Evolutionary conservation across 2,888 invertebrate species (phyloP), one percentile per base, ranked within the genome.

Genomic region (Cyaniris semiargus): DNA sequence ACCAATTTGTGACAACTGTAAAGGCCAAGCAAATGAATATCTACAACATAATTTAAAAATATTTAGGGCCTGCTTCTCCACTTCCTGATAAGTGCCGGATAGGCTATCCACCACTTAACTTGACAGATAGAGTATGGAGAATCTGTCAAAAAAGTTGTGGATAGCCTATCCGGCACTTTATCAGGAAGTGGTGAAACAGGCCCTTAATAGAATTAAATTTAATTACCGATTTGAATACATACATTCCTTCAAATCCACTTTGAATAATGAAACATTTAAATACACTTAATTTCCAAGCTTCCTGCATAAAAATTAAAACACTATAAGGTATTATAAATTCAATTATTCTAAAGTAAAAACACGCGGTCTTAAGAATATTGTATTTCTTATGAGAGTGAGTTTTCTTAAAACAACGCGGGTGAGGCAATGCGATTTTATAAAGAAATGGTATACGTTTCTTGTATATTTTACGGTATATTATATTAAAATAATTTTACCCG

Each of bases 331-430:
- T 71, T 38, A 72, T 72, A 21, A 21, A 44, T 74, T 74, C 53
- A 74, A 53, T 53, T 53, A 31, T 48, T 74, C 48, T 13, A 23
- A 6, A 6, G 23, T 53, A 44, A 48, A 74, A 53, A 38, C 38
- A 38, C 70, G 70, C 15, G n/a, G 31, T 34, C 71, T n/a, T 38
- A 71, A 70, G 71, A 38, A 71, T n/a, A 71, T 71, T 71, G 71
- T 71, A 38, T 74, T 48, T 74, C 48, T 48, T 74, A 27, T 48
- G 31, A 53, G 23, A 27, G 27, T 74, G 74, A 53, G 27, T 53
- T 74, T 74, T 74, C 38, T 23, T 10, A 53, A 27, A 53, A 74
- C 27, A 53, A 15, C 18, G 18, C 1, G 18, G 18, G n/a, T 44
- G 48, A 15, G 0, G n/a, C 21, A 2, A 3, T 21, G 23, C 27